Base-by-base conservation (phyloP, 2,888 invertebrate species). In the Drosophila nr. perissopoda region DNA sequence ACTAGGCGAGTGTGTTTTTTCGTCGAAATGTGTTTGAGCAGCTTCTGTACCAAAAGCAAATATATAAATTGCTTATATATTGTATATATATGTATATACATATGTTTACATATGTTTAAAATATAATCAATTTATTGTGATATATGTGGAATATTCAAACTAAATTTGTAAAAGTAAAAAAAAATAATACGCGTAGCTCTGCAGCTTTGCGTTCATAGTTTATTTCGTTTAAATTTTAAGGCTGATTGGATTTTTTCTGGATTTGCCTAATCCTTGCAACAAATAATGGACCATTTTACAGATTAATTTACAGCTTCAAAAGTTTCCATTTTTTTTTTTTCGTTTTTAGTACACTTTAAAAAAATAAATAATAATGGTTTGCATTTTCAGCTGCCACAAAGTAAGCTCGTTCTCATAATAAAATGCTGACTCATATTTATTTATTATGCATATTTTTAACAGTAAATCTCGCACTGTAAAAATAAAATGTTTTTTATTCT, bases 1-100 rank as follows among this genome's bases (percentile, higher is more conserved):
- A 65, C 66, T 78, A 66, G 73, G 80, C 76, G 76, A 67, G 49
- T 80, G 69, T 64, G 76, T 45, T 73, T 78, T 76, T 80, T 80
- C 73, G 67, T 56, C 58, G 42, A 73, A 82, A 72, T 76, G 72
- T 74, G 70, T 68, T 68, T 70, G 76, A 75, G 61, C 69, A 71
- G 72, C 75, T 70, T 79, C 58, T 67, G 56, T 21, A 25, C 16
- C 29, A 38, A 31, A 21, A 13, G 33, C 33, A 11, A 33, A 33
- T 10, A 33, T 11, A 33, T 2, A 8, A 31, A 31, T 31, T 31
- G 8, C 8, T 31, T 31, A 31, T 8, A 31, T 29, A 29, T 7
- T 27, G 3, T n/a, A 29, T 27, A 51, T 27, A n/a, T 29, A 29
- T 29, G 6, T 18, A 29, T 18, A 51, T n/a, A 10, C 5, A 7